phyloP scores from a whole-genome alignment of 2,113 vertebrate species.

The Nerophis lumbriciformis region DNA sequence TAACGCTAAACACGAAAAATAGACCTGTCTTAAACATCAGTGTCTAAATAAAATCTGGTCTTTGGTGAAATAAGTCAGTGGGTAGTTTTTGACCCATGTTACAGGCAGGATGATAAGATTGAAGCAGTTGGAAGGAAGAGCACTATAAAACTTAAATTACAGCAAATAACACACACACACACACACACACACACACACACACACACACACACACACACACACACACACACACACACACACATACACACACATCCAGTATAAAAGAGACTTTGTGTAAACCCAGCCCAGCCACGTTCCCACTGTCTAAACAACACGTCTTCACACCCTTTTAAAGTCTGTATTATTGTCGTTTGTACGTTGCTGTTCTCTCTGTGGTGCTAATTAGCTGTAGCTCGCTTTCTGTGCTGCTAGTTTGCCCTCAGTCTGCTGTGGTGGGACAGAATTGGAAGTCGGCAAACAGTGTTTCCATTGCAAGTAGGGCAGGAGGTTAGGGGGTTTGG shows the following conservation, averaged over 20 bases:
- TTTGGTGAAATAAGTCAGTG: constrained; percentile 23
- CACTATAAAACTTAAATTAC: constrained; percentile 14
- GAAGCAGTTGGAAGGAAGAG: constrained; percentile 14
- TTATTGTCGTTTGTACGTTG: constrained; percentile 7
- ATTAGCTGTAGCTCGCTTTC: neutral
- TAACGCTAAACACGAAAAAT: constrained; percentile 11
- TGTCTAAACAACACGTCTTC: neutral
- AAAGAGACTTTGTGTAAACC: neutral
- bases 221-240: neutral
- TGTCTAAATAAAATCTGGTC: constrained; percentile 33
- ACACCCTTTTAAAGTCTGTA: constrained; percentile 2
- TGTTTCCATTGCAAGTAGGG: constrained; percentile 36
- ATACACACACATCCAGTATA: neutral
- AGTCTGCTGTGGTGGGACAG: constrained; percentile 5
- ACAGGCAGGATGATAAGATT: constrained; percentile 19
- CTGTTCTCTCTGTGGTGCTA: neutral
- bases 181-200: too few relatives aligned
- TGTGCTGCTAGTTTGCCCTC: neutral
- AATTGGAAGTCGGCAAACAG: constrained; percentile 21
- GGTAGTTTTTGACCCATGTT: constrained; percentile 33
- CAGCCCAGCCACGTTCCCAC: neutral
- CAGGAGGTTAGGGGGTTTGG: constrained; percentile 44
- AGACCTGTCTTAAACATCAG: constrained; percentile 20
- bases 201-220: too few relatives aligned
- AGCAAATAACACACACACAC: constrained; percentile 6